Percentiles rank a stretch among this genome's conserved stretches.
These are phyloP conservation scores for Spinus pinus DNA, from an alignment of 2,797 vertebrate species.

Conservation along the genomic window DNA sequence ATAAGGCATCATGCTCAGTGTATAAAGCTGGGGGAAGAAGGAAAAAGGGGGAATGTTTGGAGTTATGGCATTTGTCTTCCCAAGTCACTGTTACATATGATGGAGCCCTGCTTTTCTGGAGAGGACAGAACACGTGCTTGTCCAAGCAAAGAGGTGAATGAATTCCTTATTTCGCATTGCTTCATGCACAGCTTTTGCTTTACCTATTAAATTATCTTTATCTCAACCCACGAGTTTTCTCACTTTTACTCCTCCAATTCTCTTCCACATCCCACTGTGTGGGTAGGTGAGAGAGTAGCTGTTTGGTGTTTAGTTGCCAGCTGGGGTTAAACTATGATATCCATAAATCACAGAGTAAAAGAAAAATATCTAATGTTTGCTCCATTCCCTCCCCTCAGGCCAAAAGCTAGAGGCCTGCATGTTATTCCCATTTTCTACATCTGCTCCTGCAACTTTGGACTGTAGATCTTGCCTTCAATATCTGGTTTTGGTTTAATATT, in stretches of 20 bases:
- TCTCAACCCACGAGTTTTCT: neutral
- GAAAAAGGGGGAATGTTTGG: rapidly evolving
- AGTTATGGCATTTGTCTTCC: neutral
- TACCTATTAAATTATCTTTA: neutral
- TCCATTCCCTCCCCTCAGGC: neutral
- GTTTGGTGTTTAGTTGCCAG: neutral
- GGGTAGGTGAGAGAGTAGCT: neutral
- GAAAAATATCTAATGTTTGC: neutral
- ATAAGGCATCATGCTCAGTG: neutral
- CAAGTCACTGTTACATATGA: neutral
- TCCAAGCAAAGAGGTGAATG: neutral
- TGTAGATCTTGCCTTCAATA: neutral
- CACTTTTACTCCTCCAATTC: neutral
- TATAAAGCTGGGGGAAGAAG: neutral
- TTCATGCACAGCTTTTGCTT: neutral
- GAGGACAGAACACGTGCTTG: neutral
- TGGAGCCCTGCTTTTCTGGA: neutral
- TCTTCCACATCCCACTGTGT: neutral
- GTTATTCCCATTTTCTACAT: neutral
- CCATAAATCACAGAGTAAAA: neutral
- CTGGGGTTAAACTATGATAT: neutral
- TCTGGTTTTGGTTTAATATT: neutral
- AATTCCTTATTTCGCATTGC: neutral
- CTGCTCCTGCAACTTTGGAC: neutral
- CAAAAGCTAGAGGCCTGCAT: neutral